phyloP scores from a whole-genome alignment of 1,140 invertebrate genomes.

The Zaprionus capensis region DNA sequence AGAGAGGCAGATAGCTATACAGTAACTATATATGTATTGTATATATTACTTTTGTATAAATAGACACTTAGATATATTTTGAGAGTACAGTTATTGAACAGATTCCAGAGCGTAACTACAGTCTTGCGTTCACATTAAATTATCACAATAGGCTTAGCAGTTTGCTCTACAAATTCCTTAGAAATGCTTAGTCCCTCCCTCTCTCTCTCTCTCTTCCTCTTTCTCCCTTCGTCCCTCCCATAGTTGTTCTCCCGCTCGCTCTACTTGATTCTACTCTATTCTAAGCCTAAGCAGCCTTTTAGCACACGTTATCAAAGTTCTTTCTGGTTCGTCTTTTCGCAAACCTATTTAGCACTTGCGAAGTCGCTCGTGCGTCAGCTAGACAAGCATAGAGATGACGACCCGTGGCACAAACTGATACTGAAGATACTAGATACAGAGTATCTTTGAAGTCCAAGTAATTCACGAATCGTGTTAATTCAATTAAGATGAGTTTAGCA shows the following conservation, averaged over 20 bases:
- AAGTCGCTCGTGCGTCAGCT: conserved; percentile 36
- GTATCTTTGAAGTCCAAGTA: conserved; percentile 24
- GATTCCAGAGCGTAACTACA: neutral
- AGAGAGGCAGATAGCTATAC: neutral
- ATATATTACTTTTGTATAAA: neutral
- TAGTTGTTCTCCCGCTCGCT: neutral
- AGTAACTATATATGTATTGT: neutral
- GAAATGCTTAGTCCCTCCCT: neutral
- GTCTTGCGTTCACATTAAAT: neutral
- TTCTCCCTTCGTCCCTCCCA: neutral
- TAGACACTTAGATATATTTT: neutral
- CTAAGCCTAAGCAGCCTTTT: neutral
- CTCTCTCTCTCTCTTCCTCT: neutral
- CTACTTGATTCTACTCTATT: neutral
- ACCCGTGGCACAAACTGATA: conserved; percentile 39
- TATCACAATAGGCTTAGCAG: neutral
- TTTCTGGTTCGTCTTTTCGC: conserved; percentile 25
- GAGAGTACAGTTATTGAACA: neutral
- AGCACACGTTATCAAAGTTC: conserved; percentile 12
- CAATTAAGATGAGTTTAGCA: conserved; percentile 71
- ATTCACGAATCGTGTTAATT: conserved; percentile 67
- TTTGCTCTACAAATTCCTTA: neutral
- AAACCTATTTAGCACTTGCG: conserved; percentile 61
- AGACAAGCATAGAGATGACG: conserved; percentile 26
- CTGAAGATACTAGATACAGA: conserved; percentile 28